phyloP scores from a whole-genome alignment of 2,113 vertebrate species.

The Gopherus flavomarginatus region DNA sequence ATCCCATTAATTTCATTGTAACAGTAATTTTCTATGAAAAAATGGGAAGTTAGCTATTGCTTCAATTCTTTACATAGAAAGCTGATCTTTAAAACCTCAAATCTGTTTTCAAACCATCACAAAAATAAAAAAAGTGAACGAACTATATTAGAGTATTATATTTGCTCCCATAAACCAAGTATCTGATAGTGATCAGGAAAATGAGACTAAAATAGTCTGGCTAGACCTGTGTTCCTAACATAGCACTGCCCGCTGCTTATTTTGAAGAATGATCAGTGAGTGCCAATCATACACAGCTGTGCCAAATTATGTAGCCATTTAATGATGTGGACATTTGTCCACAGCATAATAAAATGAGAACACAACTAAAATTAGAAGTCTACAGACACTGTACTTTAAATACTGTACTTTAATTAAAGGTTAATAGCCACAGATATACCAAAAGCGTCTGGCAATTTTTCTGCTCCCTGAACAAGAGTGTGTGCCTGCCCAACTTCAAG shows the following conservation, averaged over 20 bases:
- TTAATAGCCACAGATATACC: neutral
- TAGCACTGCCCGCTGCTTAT: neutral
- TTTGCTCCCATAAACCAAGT: neutral
- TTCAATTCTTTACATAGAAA: neutral
- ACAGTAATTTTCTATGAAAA: neutral
- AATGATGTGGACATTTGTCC: neutral
- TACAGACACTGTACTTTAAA: neutral
- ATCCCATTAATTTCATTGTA: neutral
- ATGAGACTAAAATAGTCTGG: neutral
- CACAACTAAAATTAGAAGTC: neutral
- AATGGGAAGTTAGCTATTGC: neutral
- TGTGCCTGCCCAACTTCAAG: neutral
- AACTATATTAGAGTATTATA: neutral
- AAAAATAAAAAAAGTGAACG: neutral
- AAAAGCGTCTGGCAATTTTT: neutral
- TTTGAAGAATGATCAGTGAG: neutral
- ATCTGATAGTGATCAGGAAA: neutral
- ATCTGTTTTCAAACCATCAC: neutral
- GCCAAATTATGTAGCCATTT: fast-evolving
- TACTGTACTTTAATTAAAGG: neutral
- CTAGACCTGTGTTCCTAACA: neutral
- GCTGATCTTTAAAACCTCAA: neutral
- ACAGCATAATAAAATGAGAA: neutral
- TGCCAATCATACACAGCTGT: neutral
- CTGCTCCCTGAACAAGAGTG: fast-evolving